Percentiles rank a stretch among this genome's conserved stretches.
Evolutionary conservation across 2,797 vertebrate genomes (phyloP).

Genomic region (Epinephelus coioides): DNA sequence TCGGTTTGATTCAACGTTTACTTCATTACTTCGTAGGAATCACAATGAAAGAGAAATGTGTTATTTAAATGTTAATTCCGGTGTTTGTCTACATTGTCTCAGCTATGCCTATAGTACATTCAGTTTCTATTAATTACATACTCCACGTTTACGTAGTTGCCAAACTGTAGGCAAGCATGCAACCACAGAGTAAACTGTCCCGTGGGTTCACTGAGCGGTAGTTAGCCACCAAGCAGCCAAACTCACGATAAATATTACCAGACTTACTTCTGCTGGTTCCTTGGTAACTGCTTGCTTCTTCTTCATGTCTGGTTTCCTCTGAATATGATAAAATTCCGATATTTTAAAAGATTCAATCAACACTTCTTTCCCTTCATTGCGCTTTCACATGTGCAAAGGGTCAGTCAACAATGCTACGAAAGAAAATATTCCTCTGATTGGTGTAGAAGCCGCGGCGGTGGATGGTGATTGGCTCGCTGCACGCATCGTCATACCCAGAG

Average conservation of each 20-base stretch:
- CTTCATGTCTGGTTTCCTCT: slow-evolving; percentile 59
- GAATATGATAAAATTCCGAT: accelerated
- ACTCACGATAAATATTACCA: accelerated
- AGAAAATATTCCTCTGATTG: slow-evolving; percentile 53
- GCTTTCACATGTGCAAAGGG: slow-evolving; percentile 76
- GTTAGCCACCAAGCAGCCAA: not conserved
- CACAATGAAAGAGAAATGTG: too few relatives aligned
- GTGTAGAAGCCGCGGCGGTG: not conserved
- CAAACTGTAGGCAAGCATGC: not conserved
- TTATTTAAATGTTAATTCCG: not conserved
- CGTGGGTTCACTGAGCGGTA: not conserved
- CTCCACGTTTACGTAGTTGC: not conserved
- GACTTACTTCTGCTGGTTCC: slow-evolving; percentile 57
- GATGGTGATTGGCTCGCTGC: slow-evolving; percentile 58
- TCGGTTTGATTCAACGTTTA: not conserved
- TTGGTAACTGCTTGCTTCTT: slow-evolving; percentile 42
- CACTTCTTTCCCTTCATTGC: not conserved
- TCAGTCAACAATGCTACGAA: slow-evolving; percentile 33
- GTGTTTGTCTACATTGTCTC: not conserved
- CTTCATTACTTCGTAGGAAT: not conserved
- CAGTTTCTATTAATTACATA: not conserved
- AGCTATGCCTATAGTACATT: not conserved
- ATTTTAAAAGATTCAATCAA: not conserved
- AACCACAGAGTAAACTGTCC: not conserved
- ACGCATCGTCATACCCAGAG: not conserved